Percentiles rank a stretch among this genome's conserved stretches.
Evolutionary conservation across 2,888 invertebrate species (phyloP).

Genomic region (Thalpophila matura): DNA sequence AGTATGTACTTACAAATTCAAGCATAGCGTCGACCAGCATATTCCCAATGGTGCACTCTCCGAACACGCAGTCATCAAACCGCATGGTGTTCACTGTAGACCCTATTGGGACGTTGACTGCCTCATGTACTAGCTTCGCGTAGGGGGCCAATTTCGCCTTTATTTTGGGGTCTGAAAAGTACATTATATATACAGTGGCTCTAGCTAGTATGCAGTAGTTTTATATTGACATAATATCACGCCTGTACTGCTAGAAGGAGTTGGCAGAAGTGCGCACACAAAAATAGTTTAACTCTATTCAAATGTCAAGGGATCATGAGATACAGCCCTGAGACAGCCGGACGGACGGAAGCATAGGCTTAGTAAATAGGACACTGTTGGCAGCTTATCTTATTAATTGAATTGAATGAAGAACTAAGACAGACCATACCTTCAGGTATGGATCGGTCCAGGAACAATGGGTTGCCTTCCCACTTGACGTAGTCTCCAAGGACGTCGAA

Average conservation of each 20-base stretch:
- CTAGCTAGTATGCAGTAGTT: too few species aligned
- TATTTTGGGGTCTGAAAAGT: constrained; percentile 89
- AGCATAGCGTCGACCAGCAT: constrained; percentile 92
- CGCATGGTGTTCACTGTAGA: constrained; percentile 87
- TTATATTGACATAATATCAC: too few species aligned
- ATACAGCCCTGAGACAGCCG: too few species aligned
- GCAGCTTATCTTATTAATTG: too few species aligned
- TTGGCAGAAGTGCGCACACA: too few species aligned
- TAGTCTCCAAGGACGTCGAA: constrained; percentile 94
- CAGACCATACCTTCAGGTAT: constrained; percentile 79
- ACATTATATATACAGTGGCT: too few species aligned
- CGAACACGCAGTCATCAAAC: constrained; percentile 89
- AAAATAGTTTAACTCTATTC: too few species aligned
- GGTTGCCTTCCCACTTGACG: constrained; percentile 93
- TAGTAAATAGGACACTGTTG: too few species aligned
- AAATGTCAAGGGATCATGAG: too few species aligned
- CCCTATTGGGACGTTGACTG: constrained; percentile 91
- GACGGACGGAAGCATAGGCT: too few species aligned
- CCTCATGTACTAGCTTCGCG: constrained; percentile 90
- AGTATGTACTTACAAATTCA: constrained; percentile 90
- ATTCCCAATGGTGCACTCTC: constrained; percentile 94
- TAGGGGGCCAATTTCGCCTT: constrained; percentile 91
- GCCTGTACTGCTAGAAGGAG: too few species aligned
- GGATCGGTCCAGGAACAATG: constrained; percentile 92
- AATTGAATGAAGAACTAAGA: too few species aligned